phyloP scores from a whole-genome alignment of 2,888 invertebrate species.

The Ectemnius lituratus region DNA sequence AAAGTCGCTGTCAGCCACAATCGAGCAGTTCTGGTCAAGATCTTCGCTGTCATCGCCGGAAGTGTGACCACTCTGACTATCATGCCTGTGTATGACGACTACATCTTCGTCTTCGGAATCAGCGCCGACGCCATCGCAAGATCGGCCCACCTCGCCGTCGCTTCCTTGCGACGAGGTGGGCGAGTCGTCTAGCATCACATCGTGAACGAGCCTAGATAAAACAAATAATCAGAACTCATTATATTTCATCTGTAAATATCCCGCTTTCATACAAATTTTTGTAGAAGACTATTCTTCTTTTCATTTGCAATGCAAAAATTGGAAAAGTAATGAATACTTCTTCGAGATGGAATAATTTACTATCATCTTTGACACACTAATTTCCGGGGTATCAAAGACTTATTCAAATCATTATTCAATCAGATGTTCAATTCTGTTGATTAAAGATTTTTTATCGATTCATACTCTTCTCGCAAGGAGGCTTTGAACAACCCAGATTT shows the following conservation, averaged over 20 bases:
- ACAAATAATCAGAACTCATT: neutral
- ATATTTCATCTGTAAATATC: neutral
- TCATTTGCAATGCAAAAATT: no score
- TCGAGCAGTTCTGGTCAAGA: conserved; percentile 73
- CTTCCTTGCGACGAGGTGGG: conserved; percentile 87
- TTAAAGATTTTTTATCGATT: no score
- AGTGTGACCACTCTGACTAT: conserved; percentile 70
- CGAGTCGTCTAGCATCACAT: conserved; percentile 89
- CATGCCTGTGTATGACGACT: conserved; percentile 67
- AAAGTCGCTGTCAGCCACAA: conserved; percentile 75
- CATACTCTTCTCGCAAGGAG: no score
- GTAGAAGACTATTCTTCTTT: no score
- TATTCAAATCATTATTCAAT: no score
- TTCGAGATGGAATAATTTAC: no score
- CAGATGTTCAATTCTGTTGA: no score
- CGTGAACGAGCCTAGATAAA: conserved; percentile 86
- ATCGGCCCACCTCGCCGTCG: conserved; percentile 81
- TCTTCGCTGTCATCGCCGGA: conserved; percentile 75
- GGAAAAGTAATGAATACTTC: no score
- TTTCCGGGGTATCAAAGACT: no score
- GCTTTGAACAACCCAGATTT: no score
- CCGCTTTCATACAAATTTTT: no score
- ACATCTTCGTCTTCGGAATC: conserved; percentile 76
- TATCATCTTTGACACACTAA: no score
- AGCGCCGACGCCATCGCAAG: conserved; percentile 65